Evolutionary conservation across 2,113 vertebrate genomes (phyloP), one percentile per base, ranked within the genome.

Genomic region (Lipophrys pholis): DNA sequence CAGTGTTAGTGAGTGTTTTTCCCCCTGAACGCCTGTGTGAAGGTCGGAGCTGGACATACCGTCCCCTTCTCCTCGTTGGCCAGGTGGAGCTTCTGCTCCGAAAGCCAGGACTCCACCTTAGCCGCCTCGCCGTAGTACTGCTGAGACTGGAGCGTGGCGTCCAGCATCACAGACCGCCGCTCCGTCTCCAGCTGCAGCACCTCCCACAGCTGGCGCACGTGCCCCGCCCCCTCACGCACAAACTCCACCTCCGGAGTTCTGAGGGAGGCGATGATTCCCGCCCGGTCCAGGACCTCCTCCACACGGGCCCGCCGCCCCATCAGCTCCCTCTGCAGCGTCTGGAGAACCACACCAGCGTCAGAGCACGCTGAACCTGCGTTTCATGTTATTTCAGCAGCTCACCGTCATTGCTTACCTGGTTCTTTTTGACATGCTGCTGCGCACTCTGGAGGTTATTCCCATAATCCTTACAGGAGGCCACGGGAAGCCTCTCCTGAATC

Each of bases 81-180:
- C 85, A 98, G 95, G 53, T 97, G 95, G 30, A 98, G 92, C 81
- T 97, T 97, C 89, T 97, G 96, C 53, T 95, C 96, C 0, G 96
- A 95, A 92, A 98, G 95, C 97, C 96, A 97, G 7, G 96, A 95
- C 88, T 98, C 96, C 0, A 96, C 95, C 85, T 97, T 96, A 0
- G 94, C 95, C 0, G 95, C 96, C 7, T 98, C 96, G 0, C 91
- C 92, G 82, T 97, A 96, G 87, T 97, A 98, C 90, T 96, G 96
- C 83, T 98, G 97, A 5, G 96, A 90, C n/a, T 94, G 86, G 60
- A 94, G 92, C 0, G 94, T 91, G 2, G 94, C 94, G 16, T 95
- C 93, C 21, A 98, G 92, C 56, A 97, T 92, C 17, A 83, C 89
- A 0, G 93, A 90, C 36, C 96, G 91, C 17, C 94, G 90, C 72